Percentiles rank a stretch among this genome's conserved stretches.
phyloP scores from a whole-genome alignment of 2,113 vertebrate genomes.

The Brachyhypopomus gauderio region DNA sequence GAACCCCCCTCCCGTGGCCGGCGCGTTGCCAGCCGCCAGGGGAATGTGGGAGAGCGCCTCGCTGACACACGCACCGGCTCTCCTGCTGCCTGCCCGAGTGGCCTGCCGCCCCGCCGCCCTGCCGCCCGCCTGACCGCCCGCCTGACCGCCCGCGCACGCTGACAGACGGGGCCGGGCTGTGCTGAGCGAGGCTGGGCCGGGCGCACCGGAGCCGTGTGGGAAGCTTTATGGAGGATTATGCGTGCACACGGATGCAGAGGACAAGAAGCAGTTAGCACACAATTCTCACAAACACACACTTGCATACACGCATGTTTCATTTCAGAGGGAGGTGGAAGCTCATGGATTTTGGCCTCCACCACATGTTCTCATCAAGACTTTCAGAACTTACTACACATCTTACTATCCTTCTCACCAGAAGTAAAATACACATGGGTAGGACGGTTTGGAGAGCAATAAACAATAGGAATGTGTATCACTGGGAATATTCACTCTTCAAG shows the following conservation, averaged over 20 bases:
- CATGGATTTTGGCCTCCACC: background rate
- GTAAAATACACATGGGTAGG: too few relatives aligned
- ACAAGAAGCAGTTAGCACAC: conserved; percentile 22
- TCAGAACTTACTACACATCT: background rate
- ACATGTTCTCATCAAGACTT: conserved; percentile 15
- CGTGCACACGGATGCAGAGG: conserved; percentile 44
- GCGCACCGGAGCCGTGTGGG: conserved; percentile 49
- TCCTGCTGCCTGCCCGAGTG: conserved; percentile 68
- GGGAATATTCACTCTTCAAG: background rate
- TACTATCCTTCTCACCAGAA: background rate
- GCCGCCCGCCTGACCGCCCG: conserved; percentile 43
- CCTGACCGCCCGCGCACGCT: conserved; percentile 67
- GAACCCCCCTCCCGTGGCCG: conserved; percentile 87
- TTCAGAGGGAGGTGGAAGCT: conserved; percentile 46
- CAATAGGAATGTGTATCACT: background rate
- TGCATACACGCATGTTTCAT: conserved; percentile 40
- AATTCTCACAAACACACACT: conserved; percentile 17
- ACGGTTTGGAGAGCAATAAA: background rate
- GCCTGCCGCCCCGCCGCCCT: conserved; percentile 55
- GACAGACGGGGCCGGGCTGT: conserved; percentile 72
- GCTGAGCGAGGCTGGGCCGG: conserved; percentile 57
- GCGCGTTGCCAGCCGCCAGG: conserved; percentile 89
- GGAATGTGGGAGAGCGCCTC: conserved; percentile 82
- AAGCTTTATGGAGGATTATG: conserved; percentile 44
- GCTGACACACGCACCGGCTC: conserved; percentile 88